A percentile compares a stretch with the other conserved stretches of the same genome.
Evolutionary conservation across 2,797 vertebrate genomes (phyloP).

Genomic region (Molothrus ater): DNA sequence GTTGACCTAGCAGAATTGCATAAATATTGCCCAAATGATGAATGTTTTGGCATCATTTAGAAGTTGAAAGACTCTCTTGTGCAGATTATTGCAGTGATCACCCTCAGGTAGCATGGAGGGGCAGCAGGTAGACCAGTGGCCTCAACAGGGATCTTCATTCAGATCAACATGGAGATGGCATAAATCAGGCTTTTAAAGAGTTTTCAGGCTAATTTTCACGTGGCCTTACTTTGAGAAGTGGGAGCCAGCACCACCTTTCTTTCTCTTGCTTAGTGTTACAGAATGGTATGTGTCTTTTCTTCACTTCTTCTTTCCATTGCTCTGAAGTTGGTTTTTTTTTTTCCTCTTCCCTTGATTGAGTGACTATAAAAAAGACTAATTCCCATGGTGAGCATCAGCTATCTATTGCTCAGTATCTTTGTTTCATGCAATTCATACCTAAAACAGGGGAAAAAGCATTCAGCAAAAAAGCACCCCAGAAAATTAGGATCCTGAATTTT

Average conservation of each 20-base stretch:
- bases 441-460: background rate
- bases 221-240: background rate
- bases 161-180: background rate
- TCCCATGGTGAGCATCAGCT: background rate
- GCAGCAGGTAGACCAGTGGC: background rate
- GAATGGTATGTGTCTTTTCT: background rate
- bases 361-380: background rate
- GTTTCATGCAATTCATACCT: background rate
- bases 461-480: background rate
- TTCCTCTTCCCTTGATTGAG: accelerated
- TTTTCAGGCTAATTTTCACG: background rate
- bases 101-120: background rate
- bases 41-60: background rate
- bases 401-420: background rate
- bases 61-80: background rate
- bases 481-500: background rate
- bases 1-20: background rate
- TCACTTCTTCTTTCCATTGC: background rate
- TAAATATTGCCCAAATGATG: background rate
- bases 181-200: background rate
- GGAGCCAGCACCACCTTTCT: background rate
- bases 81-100: background rate
- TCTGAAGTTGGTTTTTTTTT: background rate
- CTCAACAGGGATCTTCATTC: background rate
- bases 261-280: background rate